phyloP scores from a whole-genome alignment of 2,888 invertebrate species.

The Leptodirus hochenwartii region DNA sequence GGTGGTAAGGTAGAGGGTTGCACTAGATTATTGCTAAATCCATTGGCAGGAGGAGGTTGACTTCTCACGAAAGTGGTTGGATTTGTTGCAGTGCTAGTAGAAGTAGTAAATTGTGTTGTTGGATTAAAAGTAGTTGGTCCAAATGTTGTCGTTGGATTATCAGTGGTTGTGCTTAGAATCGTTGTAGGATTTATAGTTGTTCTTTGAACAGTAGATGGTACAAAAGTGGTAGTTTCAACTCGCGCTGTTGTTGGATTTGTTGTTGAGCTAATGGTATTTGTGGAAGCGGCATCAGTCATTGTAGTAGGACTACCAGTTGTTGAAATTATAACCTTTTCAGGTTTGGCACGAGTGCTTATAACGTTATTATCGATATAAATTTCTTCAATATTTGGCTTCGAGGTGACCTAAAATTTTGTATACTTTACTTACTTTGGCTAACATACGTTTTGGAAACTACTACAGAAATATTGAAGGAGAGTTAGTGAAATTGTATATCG shows the following conservation, averaged over 20 bases:
- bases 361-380: too few relatives aligned
- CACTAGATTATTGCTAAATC: conserved; percentile 10
- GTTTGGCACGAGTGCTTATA: too few relatives aligned
- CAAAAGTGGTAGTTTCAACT: conserved; percentile 5
- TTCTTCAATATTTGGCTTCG: too few relatives aligned
- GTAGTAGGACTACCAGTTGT: not conserved
- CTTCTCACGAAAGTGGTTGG: conserved; percentile 10
- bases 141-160: conserved; percentile 9
- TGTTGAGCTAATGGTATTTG: not conserved
- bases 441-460: too few relatives aligned
- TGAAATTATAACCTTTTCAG: too few relatives aligned
- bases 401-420: too few relatives aligned
- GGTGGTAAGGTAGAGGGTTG: conserved; percentile 9
- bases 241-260: conserved; percentile 2
- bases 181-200: conserved; percentile 7
- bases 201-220: conserved; percentile 7
- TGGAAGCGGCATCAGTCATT: not conserved
- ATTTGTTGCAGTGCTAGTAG: conserved; percentile 8
- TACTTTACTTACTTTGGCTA: too few relatives aligned
- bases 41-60: too few relatives aligned
- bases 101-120: conserved; percentile 5
- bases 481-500: too few relatives aligned
- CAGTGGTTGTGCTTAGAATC: conserved; percentile 9
- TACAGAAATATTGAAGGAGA: too few relatives aligned
- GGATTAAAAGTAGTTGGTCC: conserved; percentile 11